Conservation (phyloP, 2,888 invertebrate genomes). For the Torymus texanus region DNA sequence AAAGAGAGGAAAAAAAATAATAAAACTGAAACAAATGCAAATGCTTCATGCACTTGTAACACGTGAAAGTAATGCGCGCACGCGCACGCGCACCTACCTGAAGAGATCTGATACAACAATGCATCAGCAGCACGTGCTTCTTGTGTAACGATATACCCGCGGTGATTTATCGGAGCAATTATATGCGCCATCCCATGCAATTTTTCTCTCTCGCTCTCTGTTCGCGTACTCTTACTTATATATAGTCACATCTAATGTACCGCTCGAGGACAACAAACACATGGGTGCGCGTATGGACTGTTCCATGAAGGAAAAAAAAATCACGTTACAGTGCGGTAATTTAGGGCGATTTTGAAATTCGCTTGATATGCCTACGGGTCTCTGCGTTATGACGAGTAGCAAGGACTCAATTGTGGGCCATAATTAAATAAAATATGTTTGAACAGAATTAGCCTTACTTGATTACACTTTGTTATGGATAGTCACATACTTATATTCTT, state of each 20-base stretch:
- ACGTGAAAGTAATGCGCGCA: neutral
- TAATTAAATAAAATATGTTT: too few species aligned
- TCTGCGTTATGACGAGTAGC: too few species aligned
- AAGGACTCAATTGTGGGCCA: too few species aligned
- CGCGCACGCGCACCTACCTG: neutral
- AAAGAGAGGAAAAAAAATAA: neutral
- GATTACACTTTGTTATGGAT: too few species aligned
- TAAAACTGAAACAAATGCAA: neutral
- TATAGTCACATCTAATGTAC: constrained; percentile 1
- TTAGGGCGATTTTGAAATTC: too few species aligned
- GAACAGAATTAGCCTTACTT: too few species aligned
- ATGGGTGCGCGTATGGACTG: neutral
- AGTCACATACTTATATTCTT: too few species aligned
- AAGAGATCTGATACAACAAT: constrained; percentile 15
- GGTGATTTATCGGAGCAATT: constrained; percentile 50
- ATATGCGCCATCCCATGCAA: constrained; percentile 25
- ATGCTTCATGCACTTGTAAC: neutral
- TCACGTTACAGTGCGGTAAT: too few species aligned
- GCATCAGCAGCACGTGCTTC: constrained; percentile 31
- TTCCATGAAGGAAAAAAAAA: too few species aligned
- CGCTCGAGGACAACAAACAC: constrained; percentile 17
- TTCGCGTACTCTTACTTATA: neutral
- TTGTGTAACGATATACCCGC: constrained; percentile 33
- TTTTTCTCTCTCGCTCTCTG: constrained; percentile 24
- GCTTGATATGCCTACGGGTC: too few species aligned